phyloP scores from a whole-genome alignment of 2,113 vertebrate genomes.

The Dascyllus trimaculatus region DNA sequence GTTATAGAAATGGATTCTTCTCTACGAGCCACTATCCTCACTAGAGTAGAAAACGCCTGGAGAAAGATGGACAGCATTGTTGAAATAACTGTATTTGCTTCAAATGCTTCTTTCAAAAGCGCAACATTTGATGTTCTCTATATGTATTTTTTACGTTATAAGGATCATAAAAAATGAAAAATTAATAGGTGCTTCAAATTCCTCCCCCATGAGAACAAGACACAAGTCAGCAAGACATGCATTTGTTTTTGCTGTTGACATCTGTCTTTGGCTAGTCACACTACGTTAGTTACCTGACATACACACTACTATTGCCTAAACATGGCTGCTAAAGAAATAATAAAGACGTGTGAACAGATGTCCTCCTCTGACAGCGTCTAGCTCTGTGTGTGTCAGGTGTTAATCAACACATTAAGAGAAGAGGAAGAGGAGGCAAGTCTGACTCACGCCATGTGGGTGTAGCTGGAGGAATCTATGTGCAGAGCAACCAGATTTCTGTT shows the following conservation, averaged over 20 bases:
- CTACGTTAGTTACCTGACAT: slow-evolving; percentile 28
- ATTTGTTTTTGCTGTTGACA: slow-evolving; percentile 39
- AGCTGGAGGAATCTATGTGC: slow-evolving; percentile 45
- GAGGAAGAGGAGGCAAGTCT: slow-evolving; percentile 47
- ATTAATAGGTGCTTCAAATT: background rate
- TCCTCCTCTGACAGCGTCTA: slow-evolving; percentile 60
- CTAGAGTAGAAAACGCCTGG: slow-evolving; percentile 23
- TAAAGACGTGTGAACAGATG: slow-evolving; percentile 65
- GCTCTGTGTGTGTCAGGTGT: slow-evolving; percentile 71
- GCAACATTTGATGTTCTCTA: background rate
- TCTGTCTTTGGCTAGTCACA: slow-evolving; percentile 38
- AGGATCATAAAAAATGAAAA: background rate
- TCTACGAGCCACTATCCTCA: slow-evolving; percentile 40
- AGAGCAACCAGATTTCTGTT: slow-evolving; percentile 32
- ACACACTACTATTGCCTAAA: slow-evolving; percentile 34
- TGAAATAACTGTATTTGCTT: slow-evolving; percentile 21
- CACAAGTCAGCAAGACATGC: slow-evolving; percentile 8
- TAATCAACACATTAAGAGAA: slow-evolving; percentile 69
- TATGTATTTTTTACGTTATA: background rate
- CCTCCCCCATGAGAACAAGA: background rate
- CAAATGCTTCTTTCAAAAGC: background rate
- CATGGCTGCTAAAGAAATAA: slow-evolving; percentile 53
- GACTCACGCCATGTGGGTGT: slow-evolving; percentile 62
- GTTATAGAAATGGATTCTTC: slow-evolving; percentile 73
- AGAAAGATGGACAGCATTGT: slow-evolving; percentile 17